Evolutionary conservation across 1,140 invertebrate genomes (phyloP).

Genomic region (Bombus waltoni): DNA sequence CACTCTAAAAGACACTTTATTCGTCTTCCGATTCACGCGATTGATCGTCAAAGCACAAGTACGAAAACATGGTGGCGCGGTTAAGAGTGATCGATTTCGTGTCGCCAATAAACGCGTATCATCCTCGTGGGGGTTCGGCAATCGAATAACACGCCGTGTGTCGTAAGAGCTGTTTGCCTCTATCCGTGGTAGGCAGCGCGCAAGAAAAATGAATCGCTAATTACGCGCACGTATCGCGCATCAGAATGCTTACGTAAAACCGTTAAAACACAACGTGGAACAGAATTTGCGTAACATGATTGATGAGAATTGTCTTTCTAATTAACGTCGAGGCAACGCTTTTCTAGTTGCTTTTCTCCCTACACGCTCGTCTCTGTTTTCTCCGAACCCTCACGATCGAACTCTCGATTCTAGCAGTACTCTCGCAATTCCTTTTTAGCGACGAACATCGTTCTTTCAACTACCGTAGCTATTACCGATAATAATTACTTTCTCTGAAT

Average conservation of each 20-base stretch:
- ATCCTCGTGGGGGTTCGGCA: constrained; percentile 52
- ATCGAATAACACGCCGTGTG: constrained; percentile 60
- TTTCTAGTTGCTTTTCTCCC: neutral
- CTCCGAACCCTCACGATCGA: neutral
- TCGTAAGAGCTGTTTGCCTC: constrained; percentile 28
- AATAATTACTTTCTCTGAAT: neutral
- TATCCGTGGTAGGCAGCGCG: neutral
- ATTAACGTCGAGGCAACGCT: neutral
- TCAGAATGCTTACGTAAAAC: constrained; percentile 2
- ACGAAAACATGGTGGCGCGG: constrained; percentile 8
- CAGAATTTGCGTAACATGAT: constrained; percentile 28
- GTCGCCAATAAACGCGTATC: constrained; percentile 38
- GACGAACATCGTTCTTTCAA: neutral
- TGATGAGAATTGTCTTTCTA: constrained; percentile 29
- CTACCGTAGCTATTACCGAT: neutral
- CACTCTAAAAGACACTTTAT: neutral
- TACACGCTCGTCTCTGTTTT: neutral
- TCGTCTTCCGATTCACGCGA: constrained; percentile 7
- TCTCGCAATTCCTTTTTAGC: neutral
- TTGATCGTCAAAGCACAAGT: neutral
- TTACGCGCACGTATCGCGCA: neutral
- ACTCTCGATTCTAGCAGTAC: neutral
- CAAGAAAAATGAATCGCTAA: constrained; percentile 25
- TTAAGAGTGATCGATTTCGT: constrained; percentile 39
- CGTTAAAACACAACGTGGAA: neutral